A percentile compares a stretch with the other conserved stretches of the same genome.
Conservation (phyloP, 2,888 invertebrate genomes). For the Tethea ocularis region DNA sequence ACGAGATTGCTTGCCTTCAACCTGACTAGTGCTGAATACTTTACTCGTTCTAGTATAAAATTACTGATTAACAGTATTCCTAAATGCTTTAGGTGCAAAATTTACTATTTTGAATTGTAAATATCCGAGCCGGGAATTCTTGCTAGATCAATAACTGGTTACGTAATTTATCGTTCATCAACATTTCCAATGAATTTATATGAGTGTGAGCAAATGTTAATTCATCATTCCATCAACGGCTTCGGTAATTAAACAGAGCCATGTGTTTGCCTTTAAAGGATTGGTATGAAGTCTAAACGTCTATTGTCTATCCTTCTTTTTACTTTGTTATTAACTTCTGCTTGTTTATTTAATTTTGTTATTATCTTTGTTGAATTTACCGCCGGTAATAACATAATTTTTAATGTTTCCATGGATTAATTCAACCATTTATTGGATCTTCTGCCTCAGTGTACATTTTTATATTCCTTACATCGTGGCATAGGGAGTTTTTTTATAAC, state of each 20-base stretch:
- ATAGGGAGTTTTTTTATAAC: not conserved
- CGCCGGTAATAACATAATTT: not conserved
- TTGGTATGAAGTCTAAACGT: slow-evolving; percentile 7
- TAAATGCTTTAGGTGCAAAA: not conserved
- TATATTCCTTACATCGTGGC: not conserved
- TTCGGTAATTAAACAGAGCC: slow-evolving; percentile 6
- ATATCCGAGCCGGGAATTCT: not conserved
- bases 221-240: slow-evolving; percentile 12
- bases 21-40: too few species aligned
- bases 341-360: not conserved
- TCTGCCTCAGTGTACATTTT: not conserved
- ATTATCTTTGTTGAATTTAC: not conserved
- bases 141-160: too few species aligned
- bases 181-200: not conserved
- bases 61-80: too few species aligned
- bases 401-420: not conserved
- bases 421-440: not conserved
- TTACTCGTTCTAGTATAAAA: too few species aligned
- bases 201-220: slow-evolving; percentile 14
- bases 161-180: not conserved
- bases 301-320: slow-evolving; percentile 1
- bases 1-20: too few species aligned
- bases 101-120: too few species aligned
- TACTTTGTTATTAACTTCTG: not conserved
- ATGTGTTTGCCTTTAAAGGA: slow-evolving; percentile 7